phyloP scores from a whole-genome alignment of 2,888 invertebrate genomes.

The Brachynemurus nebulosus region DNA sequence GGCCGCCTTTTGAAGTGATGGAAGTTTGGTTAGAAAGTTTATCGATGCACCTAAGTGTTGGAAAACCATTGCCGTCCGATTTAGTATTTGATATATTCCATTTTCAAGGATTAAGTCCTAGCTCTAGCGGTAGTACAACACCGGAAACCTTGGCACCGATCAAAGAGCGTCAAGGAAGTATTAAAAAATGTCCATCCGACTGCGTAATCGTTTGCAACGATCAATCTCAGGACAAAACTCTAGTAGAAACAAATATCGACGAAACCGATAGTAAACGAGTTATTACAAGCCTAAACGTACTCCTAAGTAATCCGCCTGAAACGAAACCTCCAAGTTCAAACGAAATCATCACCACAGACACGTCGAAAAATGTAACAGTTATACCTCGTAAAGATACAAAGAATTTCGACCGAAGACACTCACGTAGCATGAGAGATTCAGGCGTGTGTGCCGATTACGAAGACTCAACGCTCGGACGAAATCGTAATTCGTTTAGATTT shows the following conservation, averaged over 20 bases:
- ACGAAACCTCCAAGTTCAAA: not conserved
- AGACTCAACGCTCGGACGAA: constrained; percentile 7
- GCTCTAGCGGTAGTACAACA: constrained; percentile 44
- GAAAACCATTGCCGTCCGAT: constrained; percentile 47
- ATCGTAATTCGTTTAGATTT: constrained; percentile 6
- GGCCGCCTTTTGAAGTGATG: constrained; percentile 80
- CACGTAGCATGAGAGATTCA: constrained; percentile 9
- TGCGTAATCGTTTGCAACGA: not conserved
- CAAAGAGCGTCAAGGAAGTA: constrained; percentile 33
- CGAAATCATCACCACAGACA: not conserved
- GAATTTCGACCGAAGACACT: constrained; percentile 7
- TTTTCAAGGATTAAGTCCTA: constrained; percentile 45
- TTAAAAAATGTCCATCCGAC: constrained; percentile 9
- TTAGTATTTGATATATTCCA: constrained; percentile 62
- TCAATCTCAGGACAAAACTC: not conserved
- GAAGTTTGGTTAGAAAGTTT: constrained; percentile 79
- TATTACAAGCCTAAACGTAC: constrained; percentile 1
- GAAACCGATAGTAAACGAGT: not conserved
- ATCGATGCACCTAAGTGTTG: constrained; percentile 53
- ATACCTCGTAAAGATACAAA: not conserved
- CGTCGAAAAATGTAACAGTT: not conserved
- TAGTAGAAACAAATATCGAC: not conserved
- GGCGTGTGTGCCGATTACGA: constrained; percentile 10
- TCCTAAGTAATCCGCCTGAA: not conserved
- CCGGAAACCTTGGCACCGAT: constrained; percentile 42